Base-by-base conservation (phyloP, 2,113 vertebrate genomes). In the Delphinapterus leucas region DNA sequence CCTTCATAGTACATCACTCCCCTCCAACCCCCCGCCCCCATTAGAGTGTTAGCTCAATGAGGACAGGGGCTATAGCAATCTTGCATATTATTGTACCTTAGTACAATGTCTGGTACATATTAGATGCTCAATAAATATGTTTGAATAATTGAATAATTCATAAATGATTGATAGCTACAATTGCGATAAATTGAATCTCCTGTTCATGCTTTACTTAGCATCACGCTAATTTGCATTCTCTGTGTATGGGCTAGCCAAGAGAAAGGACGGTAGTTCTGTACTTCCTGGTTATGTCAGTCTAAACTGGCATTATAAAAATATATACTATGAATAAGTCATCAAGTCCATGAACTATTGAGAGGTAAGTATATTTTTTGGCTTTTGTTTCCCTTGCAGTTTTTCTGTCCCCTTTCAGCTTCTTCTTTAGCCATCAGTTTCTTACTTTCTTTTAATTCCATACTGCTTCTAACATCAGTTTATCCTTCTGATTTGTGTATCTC, bases 401-500 rank as follows among this genome's bases (percentile, higher is more conserved):
- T 81, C 63, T 61, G 13, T 47, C 33, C 23, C 65, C 23, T 47
- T 83, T 82, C 26, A 41, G 61, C 31, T n/a, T 65, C 55, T 20
- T 89, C 93, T 87, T 88, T 36, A 33, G 95, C 38, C 33, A n/a
- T 68, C 49, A 8, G 9, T 61, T 94, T 79, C 68, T 65, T 36
- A 26, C 81, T 88, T 74, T 38, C 73, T 86, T 97, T 96, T 95
- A 89, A 93, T 96, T 97, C 87, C 25, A 28, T 17, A 11, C 33
- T 65, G 49, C 83, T 65, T 92, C 63, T 31, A n/a, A 60, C 36
- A 83, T 80, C 49, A 18, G 25, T 70, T 96, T 92, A 90, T 89
- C 93, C 97, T 87, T 96, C 83, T 95, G 97, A 95, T 95, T 97
- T 87, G 83, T 93, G 79, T 61, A 47, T 61, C 80, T 98, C 95